A percentile compares a stretch with the other conserved stretches of the same genome.
These are phyloP conservation scores for Nemoura dubitans DNA, from an alignment of 2,888 invertebrate genomes.

Conservation along the genomic window DNA sequence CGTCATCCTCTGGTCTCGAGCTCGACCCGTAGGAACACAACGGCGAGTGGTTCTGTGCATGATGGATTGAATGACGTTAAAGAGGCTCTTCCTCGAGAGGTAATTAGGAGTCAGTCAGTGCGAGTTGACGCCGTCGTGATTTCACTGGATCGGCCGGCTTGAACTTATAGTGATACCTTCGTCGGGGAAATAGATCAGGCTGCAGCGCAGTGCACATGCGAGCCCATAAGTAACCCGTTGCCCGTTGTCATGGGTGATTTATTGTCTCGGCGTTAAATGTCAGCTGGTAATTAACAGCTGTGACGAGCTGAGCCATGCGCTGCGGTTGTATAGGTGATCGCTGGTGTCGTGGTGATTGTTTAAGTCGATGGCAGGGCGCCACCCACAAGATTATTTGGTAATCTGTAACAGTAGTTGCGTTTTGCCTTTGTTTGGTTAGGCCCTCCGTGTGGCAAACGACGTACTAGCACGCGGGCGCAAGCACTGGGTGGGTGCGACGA, in stretches of 20 bases:
- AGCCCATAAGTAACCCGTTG: background rate
- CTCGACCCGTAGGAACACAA: background rate
- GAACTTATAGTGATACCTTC: too few relatives aligned
- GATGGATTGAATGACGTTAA: conserved; percentile 7
- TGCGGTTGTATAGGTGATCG: background rate
- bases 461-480: background rate
- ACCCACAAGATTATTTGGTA: conserved; percentile 16
- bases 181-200: background rate
- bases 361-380: background rate
- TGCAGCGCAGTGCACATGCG: background rate
- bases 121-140: background rate
- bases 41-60: background rate
- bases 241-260: background rate
- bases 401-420: conserved; percentile 23
- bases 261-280: background rate
- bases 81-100: background rate
- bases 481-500: too few relatives aligned
- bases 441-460: background rate
- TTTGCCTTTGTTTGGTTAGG: background rate
- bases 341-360: conserved; percentile 18
- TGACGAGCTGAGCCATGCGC: background rate
- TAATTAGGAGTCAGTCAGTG: background rate
- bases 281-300: conserved; percentile 18
- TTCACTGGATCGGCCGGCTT: background rate
- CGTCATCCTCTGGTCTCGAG: background rate